Evolutionary conservation across 2,797 vertebrate genomes (phyloP), one percentile per base, ranked within the genome.

Genomic region (Lithobates pipiens): DNA sequence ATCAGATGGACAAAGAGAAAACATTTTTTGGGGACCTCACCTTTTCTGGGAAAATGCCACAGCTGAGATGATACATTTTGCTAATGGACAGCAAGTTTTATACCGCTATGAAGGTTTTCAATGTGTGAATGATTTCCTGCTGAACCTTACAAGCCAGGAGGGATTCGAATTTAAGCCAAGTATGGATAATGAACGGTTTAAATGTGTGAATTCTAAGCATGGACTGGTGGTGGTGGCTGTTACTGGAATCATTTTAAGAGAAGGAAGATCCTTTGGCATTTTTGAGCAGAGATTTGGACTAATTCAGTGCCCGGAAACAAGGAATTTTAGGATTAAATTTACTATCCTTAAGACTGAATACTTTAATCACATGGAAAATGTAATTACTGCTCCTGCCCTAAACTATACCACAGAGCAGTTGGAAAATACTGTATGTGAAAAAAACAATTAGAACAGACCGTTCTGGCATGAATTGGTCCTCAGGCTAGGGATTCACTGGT

Each of bases 181-280:
- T 8, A 25, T 21, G 21, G 73, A 76, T 21, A 32, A 50, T 10
- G 8, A 76, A 32, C 54, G 46, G 27, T 76, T 76, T 21, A 76
- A 23, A 54, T 54, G 73, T 54, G 73, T 32, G 27, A 76, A 76
- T 21, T 76, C 73, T 18, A 76, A 32, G 27, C 73, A 76, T 21
- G 73, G 73, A 32, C 46, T 76, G 5, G 73, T 76, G 73, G 46
- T 76, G 73, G 73, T 76, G 7, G 73, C 73, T 2, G 73, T 76
- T 4, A 76, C 73, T 76, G 73, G 73, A 21, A 9, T 9, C 2
- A 54, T 76, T 2, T 44, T 9, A 10, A 32, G 23, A 3, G 54
- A 21, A 29, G 16, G 50, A 15, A 32, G 25, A 7, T 54, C 2
- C 50, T 18, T 50, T 18, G 8, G 46, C 5, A 29, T 76, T 18